Evolutionary conservation across 2,113 vertebrate genomes (phyloP).

Genomic region (Xyrauchen texanus): DNA sequence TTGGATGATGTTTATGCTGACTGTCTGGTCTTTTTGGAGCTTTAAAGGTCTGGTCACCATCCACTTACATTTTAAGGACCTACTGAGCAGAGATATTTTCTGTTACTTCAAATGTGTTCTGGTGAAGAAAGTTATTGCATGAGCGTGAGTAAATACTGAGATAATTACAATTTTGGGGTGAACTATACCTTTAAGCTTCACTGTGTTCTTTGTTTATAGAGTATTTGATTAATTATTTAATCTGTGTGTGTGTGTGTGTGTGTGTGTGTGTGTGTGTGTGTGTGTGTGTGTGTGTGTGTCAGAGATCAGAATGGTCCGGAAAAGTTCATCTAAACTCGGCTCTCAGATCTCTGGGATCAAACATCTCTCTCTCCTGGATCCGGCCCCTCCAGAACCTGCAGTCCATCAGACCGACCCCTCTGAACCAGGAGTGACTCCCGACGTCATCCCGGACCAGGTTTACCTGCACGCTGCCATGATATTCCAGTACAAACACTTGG

Average conservation of each 20-base stretch:
- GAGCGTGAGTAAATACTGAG: no score
- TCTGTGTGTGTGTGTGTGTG: background rate
- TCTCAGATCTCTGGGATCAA: constrained; percentile 34
- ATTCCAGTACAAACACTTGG: constrained; percentile 78
- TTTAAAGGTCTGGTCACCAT: no score
- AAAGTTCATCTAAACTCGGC: constrained; percentile 33
- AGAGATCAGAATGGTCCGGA: constrained; percentile 12
- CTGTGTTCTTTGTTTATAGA: no score
- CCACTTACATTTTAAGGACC: no score
- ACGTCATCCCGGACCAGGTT: constrained; percentile 64
- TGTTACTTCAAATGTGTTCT: no score
- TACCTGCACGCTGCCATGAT: constrained; percentile 83
- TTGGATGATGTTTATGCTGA: no score
- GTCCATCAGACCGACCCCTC: constrained; percentile 24
- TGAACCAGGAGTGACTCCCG: constrained; percentile 52
- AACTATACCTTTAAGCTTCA: no score
- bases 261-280: background rate
- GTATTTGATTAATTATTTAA: no score
- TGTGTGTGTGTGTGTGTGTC: background rate
- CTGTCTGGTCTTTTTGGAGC: no score
- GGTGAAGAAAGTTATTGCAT: no score
- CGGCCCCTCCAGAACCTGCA: background rate
- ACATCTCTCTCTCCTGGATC: constrained; percentile 40
- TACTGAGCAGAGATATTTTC: no score
- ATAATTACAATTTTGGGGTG: no score